A percentile compares a stretch with the other conserved stretches of the same genome.
Evolutionary conservation across 1,140 invertebrate species (phyloP).

Genomic region (Zaprionus vittiger): DNA sequence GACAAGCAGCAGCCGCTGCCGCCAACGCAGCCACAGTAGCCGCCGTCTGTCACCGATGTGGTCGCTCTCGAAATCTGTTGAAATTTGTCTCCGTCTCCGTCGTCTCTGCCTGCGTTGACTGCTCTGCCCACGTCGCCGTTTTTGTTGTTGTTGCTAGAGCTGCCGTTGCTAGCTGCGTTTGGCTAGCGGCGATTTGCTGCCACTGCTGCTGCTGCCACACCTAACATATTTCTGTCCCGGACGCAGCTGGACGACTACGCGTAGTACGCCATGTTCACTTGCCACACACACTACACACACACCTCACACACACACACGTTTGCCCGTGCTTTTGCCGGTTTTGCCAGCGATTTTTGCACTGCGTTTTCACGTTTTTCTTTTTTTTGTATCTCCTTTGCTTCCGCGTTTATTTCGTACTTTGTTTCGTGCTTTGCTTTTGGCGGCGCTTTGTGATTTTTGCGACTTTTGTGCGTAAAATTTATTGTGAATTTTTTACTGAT

Average conservation of each 20-base stretch:
- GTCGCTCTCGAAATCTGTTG: conserved; percentile 8
- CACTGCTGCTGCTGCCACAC: conserved; percentile 35
- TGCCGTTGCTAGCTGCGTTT: conserved; percentile 25
- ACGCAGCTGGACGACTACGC: conserved; percentile 17
- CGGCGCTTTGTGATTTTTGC: conserved; percentile 5
- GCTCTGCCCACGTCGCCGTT: conserved; percentile 9
- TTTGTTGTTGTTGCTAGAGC: conserved; percentile 23
- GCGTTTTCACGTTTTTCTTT: conserved; percentile 18
- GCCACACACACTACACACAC: conserved; percentile 6
- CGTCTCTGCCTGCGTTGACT: conserved; percentile 1
- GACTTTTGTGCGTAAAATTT: conserved; percentile 5
- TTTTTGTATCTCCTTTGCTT: conserved; percentile 12
- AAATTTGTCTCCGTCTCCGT: conserved; percentile 2
- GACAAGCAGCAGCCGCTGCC: conserved; percentile 29
- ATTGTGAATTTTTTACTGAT: not conserved
- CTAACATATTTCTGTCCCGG: conserved; percentile 41
- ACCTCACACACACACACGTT: conserved; percentile 5
- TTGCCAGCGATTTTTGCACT: conserved; percentile 38
- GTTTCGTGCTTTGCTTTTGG: conserved; percentile 24
- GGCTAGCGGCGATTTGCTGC: conserved; percentile 21
- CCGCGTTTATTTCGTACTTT: conserved; percentile 6
- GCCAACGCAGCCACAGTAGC: conserved; percentile 23
- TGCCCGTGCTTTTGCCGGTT: conserved; percentile 45
- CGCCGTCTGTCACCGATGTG: conserved; percentile 39
- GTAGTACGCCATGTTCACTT: conserved; percentile 30